These are phyloP conservation scores for Castor canadensis DNA, from an alignment of 2,113 vertebrate genomes.

Conservation along the genomic window DNA sequence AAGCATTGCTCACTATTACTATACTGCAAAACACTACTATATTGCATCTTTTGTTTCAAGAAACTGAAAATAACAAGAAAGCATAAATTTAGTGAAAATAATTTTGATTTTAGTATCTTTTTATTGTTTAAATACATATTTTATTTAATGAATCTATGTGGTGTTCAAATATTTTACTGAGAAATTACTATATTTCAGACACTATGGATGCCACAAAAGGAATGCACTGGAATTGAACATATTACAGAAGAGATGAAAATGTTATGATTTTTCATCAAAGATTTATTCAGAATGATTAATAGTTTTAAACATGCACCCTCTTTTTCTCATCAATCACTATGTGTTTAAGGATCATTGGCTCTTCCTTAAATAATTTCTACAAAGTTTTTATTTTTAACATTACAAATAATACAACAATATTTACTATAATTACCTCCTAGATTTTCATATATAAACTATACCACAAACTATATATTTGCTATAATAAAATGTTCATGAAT, in stretches of 20 bases:
- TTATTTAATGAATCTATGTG: background rate
- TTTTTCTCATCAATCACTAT: background rate
- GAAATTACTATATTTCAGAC: background rate
- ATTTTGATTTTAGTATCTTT: background rate
- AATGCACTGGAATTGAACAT: background rate
- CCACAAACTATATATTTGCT: background rate
- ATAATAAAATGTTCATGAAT: background rate
- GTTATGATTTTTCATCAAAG: background rate
- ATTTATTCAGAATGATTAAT: background rate
- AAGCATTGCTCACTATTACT: too few species aligned
- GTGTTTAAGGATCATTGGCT: background rate
- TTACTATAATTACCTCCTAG: background rate
- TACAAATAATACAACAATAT: background rate
- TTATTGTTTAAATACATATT: background rate
- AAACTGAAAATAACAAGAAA: background rate
- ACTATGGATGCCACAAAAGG: background rate
- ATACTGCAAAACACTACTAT: background rate
- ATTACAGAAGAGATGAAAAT: background rate
- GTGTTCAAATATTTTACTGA: background rate
- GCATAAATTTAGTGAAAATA: background rate
- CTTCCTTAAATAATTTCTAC: background rate
- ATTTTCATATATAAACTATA: background rate
- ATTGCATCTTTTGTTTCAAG: background rate
- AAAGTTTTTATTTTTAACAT: background rate
- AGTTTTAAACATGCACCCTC: background rate